Evolutionary conservation across 2,797 vertebrate genomes (phyloP).

Genomic region (Silurus lanzhouensis): DNA sequence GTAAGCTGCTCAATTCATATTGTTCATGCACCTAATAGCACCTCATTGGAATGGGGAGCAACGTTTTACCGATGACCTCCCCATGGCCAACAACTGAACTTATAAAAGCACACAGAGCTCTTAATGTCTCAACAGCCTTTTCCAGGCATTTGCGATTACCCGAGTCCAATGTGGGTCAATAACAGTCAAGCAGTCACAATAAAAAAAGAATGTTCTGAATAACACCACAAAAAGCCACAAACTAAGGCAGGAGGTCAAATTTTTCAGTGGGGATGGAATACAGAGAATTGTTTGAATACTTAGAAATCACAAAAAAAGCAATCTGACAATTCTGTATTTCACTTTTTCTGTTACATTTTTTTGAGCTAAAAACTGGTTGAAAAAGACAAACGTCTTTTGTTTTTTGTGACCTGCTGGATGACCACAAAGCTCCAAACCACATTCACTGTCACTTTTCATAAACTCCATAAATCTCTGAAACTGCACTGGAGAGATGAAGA

Average conservation of each 20-base stretch:
- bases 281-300: neutral
- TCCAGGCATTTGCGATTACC: constrained; percentile 7
- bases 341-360: neutral
- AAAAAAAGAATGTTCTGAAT: constrained; percentile 14
- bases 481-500: neutral
- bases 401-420: neutral
- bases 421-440: neutral
- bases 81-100: constrained; percentile 34
- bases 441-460: neutral
- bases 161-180: constrained; percentile 34
- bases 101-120: constrained; percentile 38
- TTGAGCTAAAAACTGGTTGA: neutral
- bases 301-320: neutral
- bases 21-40: constrained; percentile 31
- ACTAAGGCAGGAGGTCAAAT: neutral
- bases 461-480: neutral
- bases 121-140: constrained; percentile 42
- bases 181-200: constrained; percentile 34
- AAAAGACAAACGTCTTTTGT: neutral
- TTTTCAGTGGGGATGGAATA: neutral
- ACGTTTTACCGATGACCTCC: constrained; percentile 46
- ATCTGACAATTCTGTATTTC: neutral
- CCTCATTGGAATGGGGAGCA: constrained; percentile 30
- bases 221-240: neutral
- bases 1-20: constrained; percentile 41